Conservation (phyloP, 2,797 vertebrate genomes). For the Rhynchotus rufescens region DNA sequence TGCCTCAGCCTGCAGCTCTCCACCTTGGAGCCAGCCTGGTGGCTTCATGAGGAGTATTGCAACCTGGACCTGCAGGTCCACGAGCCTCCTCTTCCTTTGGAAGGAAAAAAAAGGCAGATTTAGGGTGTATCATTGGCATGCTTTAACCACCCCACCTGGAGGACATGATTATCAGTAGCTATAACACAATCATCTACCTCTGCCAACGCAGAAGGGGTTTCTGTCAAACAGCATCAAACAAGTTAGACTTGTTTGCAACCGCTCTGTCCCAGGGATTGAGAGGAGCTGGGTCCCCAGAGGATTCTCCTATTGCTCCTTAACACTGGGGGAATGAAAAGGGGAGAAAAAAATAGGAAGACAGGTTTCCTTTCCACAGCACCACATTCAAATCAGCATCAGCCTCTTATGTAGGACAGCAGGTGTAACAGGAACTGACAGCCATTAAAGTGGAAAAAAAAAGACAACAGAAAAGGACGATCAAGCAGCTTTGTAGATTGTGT, state of each 20-base stretch:
- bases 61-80: not conserved
- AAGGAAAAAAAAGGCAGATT: not conserved
- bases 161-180: conserved; percentile 7
- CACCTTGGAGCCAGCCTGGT: not conserved
- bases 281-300: not conserved
- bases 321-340: not conserved
- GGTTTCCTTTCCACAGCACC: conserved; percentile 70
- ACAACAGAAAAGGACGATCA: conserved; percentile 14
- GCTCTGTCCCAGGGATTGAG: not conserved
- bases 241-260: conserved; percentile 32
- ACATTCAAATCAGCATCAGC: conserved; percentile 33
- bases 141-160: not conserved
- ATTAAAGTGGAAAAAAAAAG: conserved; percentile 12
- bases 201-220: not conserved
- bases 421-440: conserved; percentile 72
- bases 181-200: not conserved
- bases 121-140: not conserved
- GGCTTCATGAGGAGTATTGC: not conserved
- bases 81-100: not conserved
- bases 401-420: conserved; percentile 53
- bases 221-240: conserved; percentile 18
- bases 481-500: conserved; percentile 1
- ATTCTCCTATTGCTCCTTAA: conserved; percentile 48
- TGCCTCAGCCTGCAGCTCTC: not conserved
- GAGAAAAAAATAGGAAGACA: conserved; percentile 18